Conservation (phyloP, 2,888 invertebrate genomes). For the Lomographa bimaculata region DNA sequence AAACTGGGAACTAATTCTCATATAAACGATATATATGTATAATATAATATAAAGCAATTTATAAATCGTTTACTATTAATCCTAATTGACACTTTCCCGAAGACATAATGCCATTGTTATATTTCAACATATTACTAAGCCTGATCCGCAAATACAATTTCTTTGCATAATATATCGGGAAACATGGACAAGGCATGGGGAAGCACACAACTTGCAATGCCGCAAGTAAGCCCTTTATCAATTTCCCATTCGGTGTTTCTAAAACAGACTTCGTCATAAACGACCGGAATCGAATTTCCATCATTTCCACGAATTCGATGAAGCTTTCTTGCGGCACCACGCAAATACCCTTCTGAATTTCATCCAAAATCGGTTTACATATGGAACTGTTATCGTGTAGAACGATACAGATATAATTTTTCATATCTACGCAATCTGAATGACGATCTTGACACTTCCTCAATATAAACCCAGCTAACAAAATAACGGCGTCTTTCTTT, state of each 20-base stretch:
- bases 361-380: constrained; percentile 22
- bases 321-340: constrained; percentile 17
- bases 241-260: constrained; percentile 1
- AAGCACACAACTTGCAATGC: constrained; percentile 5
- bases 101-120: constrained; percentile 25
- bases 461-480: constrained; percentile 25
- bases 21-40: too few species aligned
- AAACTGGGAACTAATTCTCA: too few species aligned
- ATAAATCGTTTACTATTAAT: constrained; percentile 29
- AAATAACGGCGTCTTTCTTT: constrained; percentile 17
- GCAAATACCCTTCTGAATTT: constrained; percentile 19
- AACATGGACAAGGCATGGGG: constrained; percentile 21
- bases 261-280: constrained; percentile 21
- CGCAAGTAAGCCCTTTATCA: constrained; percentile 14
- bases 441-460: constrained; percentile 22
- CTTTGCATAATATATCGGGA: constrained; percentile 23
- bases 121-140: constrained; percentile 24
- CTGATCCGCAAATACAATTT: constrained; percentile 25
- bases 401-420: constrained; percentile 4
- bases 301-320: constrained; percentile 26
- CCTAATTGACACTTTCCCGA: constrained; percentile 3
- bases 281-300: constrained; percentile 27
- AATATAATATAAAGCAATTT: constrained; percentile 1
- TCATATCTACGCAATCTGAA: constrained; percentile 10
- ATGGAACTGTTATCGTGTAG: constrained; percentile 13